phyloP scores from a whole-genome alignment of 2,113 vertebrate species.

The Zapus hudsonius region DNA sequence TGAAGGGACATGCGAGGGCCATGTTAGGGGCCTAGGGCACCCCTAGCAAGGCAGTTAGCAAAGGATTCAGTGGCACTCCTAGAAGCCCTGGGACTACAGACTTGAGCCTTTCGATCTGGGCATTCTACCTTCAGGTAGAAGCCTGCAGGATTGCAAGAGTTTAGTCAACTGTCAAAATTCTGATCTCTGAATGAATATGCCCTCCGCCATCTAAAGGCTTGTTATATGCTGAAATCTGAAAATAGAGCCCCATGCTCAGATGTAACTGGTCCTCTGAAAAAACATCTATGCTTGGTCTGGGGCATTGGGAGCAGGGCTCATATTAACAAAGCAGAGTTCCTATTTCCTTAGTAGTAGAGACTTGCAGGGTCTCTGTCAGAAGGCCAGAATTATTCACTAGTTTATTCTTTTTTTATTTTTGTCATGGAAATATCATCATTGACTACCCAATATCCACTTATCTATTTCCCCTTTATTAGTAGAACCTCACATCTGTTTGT shows the following conservation, averaged over 20 bases:
- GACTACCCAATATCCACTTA: background rate
- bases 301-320: background rate
- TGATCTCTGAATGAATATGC: background rate
- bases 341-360: background rate
- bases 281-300: background rate
- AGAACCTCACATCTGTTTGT: background rate
- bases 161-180: background rate
- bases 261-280: background rate
- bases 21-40: background rate
- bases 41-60: background rate
- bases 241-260: background rate
- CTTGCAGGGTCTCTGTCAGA: conserved; percentile 15
- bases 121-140: background rate
- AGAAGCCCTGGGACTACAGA: background rate
- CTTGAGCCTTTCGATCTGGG: background rate
- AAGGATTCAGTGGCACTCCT: background rate
- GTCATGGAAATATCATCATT: background rate
- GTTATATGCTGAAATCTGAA: background rate
- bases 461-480: background rate
- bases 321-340: background rate
- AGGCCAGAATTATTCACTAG: background rate
- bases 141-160: background rate
- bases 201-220: background rate
- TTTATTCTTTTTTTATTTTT: background rate
- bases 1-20: background rate